Base-by-base conservation (phyloP, 2,113 vertebrate genomes). In the Paradisaea rubra region DNA sequence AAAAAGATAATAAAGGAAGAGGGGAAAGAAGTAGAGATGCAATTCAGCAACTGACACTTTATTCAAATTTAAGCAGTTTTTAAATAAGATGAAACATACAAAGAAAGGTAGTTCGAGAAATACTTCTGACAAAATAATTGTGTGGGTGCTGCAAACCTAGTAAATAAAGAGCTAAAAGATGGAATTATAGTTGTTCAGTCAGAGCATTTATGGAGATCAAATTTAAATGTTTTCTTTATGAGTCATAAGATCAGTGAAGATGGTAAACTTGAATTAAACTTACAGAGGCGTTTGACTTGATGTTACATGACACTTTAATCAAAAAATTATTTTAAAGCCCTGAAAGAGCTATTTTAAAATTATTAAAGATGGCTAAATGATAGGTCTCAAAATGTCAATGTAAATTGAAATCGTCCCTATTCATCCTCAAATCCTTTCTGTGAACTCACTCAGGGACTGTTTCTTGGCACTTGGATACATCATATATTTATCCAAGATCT, bases 301-400 rank as follows among this genome's bases (percentile, higher is more conserved):
- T 87, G 42, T 45, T 84, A 79, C 69, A 79, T 65, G 81, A 42
- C 61, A 85, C 11, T 91, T 89, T 53, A 92, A 91, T 93, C 93
- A 93, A 93, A 54, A 71, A 85, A 65, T 35, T 81, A 85, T 68
- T 95, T 81, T 42, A 88, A 83, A 89, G 41, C 31, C 86, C 83
- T 88, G 88, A 49, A 81, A 88, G 57, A 41, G 35, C 52, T 77
- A 92, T 90, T 86, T 90, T 17, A 85, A 91, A 85, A 44, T 6
- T 18, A 92, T 87, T 89, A 92, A 91, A 78, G 70, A 89, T 53
- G 39, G 57, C n/a, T 90, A 92, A 91, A 63, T 61, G 81, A 76
- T 72, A 87, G 70, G 50, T 91, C 86, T 91, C 70, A 79, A 92
- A 88, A 93, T 91, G 78, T 76, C 81, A 72, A 30, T 81, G 45